phyloP scores from a whole-genome alignment of 2,113 vertebrate genomes.

The Psilopsiagon aurifrons region DNA sequence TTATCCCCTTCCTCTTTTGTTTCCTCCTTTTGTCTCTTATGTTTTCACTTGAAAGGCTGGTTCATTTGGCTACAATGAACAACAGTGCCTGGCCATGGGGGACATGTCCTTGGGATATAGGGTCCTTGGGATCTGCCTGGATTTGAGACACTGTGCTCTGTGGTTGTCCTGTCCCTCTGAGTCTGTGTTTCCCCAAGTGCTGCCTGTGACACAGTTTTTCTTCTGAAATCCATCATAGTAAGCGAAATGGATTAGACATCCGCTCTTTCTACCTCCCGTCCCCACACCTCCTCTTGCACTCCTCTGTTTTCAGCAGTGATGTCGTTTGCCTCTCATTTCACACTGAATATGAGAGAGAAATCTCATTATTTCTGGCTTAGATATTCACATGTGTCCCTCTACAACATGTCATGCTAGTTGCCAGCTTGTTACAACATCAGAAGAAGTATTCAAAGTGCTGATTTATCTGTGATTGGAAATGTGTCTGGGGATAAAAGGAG shows the following conservation, averaged over 20 bases:
- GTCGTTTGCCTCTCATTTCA: conserved; percentile 56
- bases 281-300: background rate
- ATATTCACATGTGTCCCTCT: conserved; percentile 52
- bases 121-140: background rate
- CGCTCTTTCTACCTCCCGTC: background rate
- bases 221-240: background rate
- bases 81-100: background rate
- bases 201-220: background rate
- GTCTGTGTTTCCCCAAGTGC: background rate
- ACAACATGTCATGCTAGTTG: conserved; percentile 52
- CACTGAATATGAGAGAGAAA: conserved; percentile 58
- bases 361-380: conserved; percentile 76
- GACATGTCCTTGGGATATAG: background rate
- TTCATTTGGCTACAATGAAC: background rate
- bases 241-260: background rate
- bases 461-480: conserved; percentile 66
- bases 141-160: background rate
- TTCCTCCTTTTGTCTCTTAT: background rate
- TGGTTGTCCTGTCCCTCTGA: background rate
- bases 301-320: background rate
- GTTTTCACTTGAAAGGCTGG: conserved; percentile 37
- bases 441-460: conserved; percentile 62
- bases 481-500: conserved; percentile 26
- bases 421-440: conserved; percentile 69
- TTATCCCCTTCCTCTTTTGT: conserved; percentile 46